Base-by-base conservation (phyloP, 2,113 vertebrate genomes). In the Micromys minutus region DNA sequence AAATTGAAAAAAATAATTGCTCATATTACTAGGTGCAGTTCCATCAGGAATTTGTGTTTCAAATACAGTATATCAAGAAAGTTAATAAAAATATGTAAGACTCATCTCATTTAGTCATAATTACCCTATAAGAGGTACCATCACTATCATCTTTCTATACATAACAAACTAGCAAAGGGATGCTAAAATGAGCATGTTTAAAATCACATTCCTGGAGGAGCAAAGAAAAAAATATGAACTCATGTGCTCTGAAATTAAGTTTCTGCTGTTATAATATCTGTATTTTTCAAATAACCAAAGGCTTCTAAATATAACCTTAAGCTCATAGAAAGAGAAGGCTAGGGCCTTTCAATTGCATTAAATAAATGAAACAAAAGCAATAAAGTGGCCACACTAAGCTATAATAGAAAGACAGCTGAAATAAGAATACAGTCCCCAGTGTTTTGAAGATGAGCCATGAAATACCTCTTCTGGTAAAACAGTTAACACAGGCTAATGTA, bases 361-460 rank as follows among this genome's bases (percentile, higher is more conserved):
- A 74, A 79, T 79, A 83, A 83, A 36, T 36, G 63, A 69, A 94
- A 50, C 17, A 65, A 87, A 93, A 93, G 63, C 11, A 55, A 12
- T 39, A 4, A 5, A 17, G 87, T 16, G 69, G 0, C 24, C 2
- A 1, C 45, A 94, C 94, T 75, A 75, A 4, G 57, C 3, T 6
- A 9, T 19, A 69, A 89, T 92, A 94, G 67, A 65, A 87, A 86
- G 87, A 95, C 6, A n/a, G 57, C 50, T 47, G 31, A 93, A 47
- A 59, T 92, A 81, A 87, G 16, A 83, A 74, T 34, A 72, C 69
- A 74, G 9, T n/a, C 52, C 45, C 11, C 89, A 36, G 26, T 39
- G 55, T 39, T 80, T 34, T 92, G 59, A 94, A 19, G 57, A 88
- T 36, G 42, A 93, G 29, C 61, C 17, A 42, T 22, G 22, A 77